phyloP scores from a whole-genome alignment of 2,113 vertebrate genomes.

The Menura novaehollandiae region DNA sequence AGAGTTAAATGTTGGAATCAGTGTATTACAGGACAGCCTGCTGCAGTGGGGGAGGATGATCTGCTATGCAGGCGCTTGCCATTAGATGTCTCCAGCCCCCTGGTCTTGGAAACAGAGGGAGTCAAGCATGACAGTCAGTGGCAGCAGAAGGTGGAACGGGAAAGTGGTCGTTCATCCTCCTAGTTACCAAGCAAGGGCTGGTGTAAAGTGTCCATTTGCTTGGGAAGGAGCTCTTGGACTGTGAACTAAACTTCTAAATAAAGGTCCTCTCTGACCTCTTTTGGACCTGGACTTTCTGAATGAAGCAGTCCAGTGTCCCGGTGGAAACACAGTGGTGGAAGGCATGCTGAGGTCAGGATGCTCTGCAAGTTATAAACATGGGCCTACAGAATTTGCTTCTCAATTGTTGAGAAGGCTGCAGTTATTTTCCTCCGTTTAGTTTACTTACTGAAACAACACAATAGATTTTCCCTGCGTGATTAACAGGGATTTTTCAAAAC shows the following conservation, averaged over 20 bases:
- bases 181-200: neutral
- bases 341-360: neutral
- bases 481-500: constrained; percentile 14
- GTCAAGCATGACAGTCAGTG: neutral
- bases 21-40: neutral
- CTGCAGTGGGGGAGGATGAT: neutral
- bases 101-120: constrained; percentile 22
- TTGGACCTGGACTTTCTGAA: neutral
- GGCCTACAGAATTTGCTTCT: neutral
- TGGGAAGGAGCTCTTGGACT: neutral
- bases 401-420: neutral
- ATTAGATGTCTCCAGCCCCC: constrained; percentile 77
- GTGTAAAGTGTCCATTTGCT: neutral
- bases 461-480: neutral
- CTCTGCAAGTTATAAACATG: neutral
- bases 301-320: rapidly evolving
- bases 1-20: constrained; percentile 13
- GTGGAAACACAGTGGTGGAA: neutral
- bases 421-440: neutral
- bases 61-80: constrained; percentile 66
- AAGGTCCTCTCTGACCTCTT: neutral
- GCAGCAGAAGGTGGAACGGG: neutral
- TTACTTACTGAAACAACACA: neutral
- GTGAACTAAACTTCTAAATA: neutral
- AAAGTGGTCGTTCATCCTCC: constrained; percentile 22